Evolutionary conservation across 2,797 vertebrate genomes (phyloP).

Genomic region (Emys orbicularis): DNA sequence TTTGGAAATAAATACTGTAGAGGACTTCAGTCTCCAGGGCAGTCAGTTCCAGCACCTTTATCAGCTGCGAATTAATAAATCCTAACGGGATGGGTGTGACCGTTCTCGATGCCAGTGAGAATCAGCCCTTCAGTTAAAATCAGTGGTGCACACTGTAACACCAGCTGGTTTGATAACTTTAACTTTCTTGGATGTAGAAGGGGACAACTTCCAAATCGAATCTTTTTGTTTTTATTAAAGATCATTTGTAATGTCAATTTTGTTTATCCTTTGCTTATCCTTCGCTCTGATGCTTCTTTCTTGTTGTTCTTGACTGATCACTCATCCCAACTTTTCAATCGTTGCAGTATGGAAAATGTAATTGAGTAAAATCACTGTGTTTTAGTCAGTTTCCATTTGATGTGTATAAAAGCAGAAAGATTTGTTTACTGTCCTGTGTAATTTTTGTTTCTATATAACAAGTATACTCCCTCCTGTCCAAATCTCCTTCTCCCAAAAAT

Average conservation of each 20-base stretch:
- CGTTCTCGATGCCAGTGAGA: background rate
- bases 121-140: too few relatives aligned
- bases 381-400: background rate
- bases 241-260: background rate
- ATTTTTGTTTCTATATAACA: background rate
- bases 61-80: background rate
- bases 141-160: too few relatives aligned
- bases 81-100: too few relatives aligned
- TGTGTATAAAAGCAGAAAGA: background rate
- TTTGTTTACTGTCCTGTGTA: background rate
- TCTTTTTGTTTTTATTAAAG: background rate
- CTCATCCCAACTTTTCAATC: background rate
- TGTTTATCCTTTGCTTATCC: background rate
- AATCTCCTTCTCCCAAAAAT: background rate
- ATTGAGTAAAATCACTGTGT: background rate
- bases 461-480: background rate
- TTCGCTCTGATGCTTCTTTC: background rate
- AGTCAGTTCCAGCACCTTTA: rapidly evolving
- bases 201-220: background rate
- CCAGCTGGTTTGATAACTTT: background rate
- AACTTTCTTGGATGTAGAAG: background rate
- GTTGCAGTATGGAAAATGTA: background rate
- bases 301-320: background rate
- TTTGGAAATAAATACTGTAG: rapidly evolving
- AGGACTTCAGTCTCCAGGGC: rapidly evolving